Percentiles rank a stretch among this genome's conserved stretches.
Evolutionary conservation across 2,888 invertebrate genomes (phyloP).

Genomic region (Zhengitettix transpicula): DNA sequence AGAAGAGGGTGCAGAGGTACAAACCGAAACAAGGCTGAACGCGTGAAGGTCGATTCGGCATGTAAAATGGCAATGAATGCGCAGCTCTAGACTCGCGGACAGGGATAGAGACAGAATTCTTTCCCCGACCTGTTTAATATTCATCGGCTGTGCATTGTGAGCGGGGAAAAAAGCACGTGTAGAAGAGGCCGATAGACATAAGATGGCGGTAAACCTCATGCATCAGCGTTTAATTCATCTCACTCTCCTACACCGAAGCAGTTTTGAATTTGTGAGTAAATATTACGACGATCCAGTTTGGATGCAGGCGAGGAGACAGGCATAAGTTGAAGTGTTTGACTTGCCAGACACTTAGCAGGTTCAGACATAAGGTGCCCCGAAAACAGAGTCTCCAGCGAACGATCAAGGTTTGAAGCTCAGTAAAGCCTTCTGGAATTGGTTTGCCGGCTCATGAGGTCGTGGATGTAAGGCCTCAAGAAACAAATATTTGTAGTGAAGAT

Average conservation of each 20-base stretch:
- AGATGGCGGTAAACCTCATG: neutral
- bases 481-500: no score
- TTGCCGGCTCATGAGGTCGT: no score
- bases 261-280: slow-evolving; percentile 6
- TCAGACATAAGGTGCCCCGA: neutral
- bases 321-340: neutral
- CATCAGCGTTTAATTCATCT: slow-evolving; percentile 5
- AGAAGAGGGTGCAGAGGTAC: no score
- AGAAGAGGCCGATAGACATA: neutral
- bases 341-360: neutral
- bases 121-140: neutral
- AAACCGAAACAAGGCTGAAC: no score
- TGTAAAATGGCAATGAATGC: no score
- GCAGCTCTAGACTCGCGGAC: neutral
- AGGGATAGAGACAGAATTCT: neutral
- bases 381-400: neutral
- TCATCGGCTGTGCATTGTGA: neutral
- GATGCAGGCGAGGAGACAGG: neutral
- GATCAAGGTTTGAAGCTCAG: no score
- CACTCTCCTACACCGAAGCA: slow-evolving; percentile 1
- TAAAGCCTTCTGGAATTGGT: no score
- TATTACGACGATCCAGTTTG: neutral
- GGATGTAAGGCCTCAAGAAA: no score
- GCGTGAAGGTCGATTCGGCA: no score
- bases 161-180: neutral